Conservation (phyloP, 2,113 vertebrate species). For the Puma concolor region DNA sequence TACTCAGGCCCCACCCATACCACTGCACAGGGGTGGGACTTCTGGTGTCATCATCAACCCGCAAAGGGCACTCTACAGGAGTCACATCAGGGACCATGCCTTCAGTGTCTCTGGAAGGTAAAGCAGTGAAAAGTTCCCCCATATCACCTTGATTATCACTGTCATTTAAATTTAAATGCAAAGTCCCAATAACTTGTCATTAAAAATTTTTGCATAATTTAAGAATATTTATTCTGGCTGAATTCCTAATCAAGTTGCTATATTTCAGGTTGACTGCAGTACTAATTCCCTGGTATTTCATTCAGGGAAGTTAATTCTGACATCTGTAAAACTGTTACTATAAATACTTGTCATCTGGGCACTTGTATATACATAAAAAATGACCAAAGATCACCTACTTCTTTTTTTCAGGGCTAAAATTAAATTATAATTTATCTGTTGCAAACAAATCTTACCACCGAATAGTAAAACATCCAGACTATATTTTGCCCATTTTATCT, state of each 20-base stretch:
- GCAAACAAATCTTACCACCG: conserved; percentile 89
- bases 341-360: neutral
- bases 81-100: neutral
- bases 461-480: conserved; percentile 97
- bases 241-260: neutral
- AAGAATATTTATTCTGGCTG: neutral
- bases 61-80: too few species aligned
- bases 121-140: neutral
- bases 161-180: neutral
- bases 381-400: neutral
- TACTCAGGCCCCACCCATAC: too few species aligned
- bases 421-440: conserved; percentile 24
- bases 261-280: neutral
- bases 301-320: neutral
- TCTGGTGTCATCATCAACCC: rapidly evolving
- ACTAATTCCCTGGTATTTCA: neutral
- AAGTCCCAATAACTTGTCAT: neutral
- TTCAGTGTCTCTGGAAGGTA: neutral
- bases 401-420: neutral
- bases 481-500: conserved; percentile 99
- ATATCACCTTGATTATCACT: neutral
- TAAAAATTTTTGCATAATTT: neutral
- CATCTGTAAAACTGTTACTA: neutral
- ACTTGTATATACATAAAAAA: neutral
- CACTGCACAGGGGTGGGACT: too few species aligned